These are phyloP conservation scores for Silurus asotus DNA, from an alignment of 2,113 vertebrate species.

Conservation along the genomic window DNA sequence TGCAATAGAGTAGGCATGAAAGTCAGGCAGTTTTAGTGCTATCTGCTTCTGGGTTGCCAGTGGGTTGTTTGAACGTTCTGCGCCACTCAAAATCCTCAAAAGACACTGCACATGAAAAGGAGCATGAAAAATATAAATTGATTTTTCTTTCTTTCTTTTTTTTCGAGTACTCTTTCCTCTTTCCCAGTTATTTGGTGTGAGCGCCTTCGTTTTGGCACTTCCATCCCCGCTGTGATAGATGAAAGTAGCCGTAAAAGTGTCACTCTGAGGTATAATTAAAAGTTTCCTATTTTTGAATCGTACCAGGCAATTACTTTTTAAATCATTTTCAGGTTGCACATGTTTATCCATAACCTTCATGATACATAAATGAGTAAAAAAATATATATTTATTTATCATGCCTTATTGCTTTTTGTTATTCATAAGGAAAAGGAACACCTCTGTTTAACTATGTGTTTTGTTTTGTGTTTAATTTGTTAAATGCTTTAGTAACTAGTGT, in stretches of 20 bases:
- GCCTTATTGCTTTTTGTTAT: too few species aligned
- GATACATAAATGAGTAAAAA: background rate
- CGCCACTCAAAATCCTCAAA: constrained; percentile 24
- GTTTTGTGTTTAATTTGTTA: too few species aligned
- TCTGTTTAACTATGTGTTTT: too few species aligned
- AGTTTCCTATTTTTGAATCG: background rate
- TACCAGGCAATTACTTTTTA: background rate
- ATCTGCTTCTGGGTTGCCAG: constrained; percentile 10
- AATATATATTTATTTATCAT: too few species aligned
- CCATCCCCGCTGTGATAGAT: background rate
- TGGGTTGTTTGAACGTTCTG: constrained; percentile 21
- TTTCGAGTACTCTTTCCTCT: background rate
- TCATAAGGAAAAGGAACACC: too few species aligned
- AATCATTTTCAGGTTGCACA: background rate
- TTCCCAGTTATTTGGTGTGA: background rate
- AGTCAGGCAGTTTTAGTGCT: constrained; percentile 8
- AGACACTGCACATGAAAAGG: constrained; percentile 32
- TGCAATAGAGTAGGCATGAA: background rate
- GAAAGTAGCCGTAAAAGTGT: constrained; percentile 14
- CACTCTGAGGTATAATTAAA: background rate
- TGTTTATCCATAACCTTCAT: background rate
- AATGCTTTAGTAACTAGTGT: too few species aligned
- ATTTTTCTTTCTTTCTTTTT: constrained; percentile 13
- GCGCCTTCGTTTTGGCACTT: constrained; percentile 11
- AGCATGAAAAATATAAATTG: constrained; percentile 25